Conservation (phyloP, 2,888 invertebrate species). For the Gymnoscelis rufifasciata region DNA sequence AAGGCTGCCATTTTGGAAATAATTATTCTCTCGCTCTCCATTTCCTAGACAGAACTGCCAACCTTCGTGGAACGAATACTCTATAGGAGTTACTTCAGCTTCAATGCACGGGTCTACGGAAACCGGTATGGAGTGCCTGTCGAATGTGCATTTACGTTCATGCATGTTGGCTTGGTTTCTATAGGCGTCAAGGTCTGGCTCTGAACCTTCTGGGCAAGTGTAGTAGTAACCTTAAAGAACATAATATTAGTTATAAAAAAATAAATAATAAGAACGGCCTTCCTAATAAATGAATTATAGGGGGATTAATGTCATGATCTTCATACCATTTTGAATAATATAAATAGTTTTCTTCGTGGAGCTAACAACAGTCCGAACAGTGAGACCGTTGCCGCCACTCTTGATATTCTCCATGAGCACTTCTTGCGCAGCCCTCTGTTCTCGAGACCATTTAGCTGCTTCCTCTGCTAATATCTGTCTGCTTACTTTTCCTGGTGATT, state of each 20-base stretch:
- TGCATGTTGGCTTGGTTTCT: constrained; percentile 68
- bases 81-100: constrained; percentile 69
- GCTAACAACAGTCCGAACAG: constrained; percentile 62
- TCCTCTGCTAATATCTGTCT: constrained; percentile 69
- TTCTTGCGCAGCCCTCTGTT: constrained; percentile 68
- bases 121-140: constrained; percentile 50
- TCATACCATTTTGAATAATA: constrained; percentile 67
- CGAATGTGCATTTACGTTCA: constrained; percentile 64
- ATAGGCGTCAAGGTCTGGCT: constrained; percentile 65
- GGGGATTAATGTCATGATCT: too few species aligned
- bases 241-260: background rate
- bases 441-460: constrained; percentile 71
- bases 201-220: constrained; percentile 61
- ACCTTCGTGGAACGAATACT: constrained; percentile 69
- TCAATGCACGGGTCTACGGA: constrained; percentile 67
- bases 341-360: constrained; percentile 50
- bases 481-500: constrained; percentile 67
- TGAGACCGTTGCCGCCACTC: constrained; percentile 68
- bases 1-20: constrained; percentile 67
- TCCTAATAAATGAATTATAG: too few species aligned
- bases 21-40: constrained; percentile 69
- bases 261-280: too few species aligned
- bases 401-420: constrained; percentile 72
- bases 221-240: constrained; percentile 56
- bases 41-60: constrained; percentile 74